Conservation (phyloP, 2,797 vertebrate genomes). For the Notamacropus eugenii region DNA sequence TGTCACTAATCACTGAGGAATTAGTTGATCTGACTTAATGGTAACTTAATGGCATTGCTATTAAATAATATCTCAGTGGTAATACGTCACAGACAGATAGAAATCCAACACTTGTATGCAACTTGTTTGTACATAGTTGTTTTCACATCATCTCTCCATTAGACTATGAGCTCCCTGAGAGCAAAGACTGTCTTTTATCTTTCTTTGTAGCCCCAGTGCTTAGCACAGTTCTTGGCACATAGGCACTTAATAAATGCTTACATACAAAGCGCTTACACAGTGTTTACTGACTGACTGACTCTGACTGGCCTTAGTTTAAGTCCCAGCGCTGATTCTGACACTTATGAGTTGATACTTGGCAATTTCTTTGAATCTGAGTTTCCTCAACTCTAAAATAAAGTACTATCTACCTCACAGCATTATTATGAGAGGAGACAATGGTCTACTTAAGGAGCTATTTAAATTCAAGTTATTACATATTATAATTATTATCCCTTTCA, state of each 20-base stretch:
- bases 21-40: neutral
- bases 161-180: neutral
- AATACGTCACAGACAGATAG: neutral
- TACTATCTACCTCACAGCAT: neutral
- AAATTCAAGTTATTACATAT: neutral
- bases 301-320: no score
- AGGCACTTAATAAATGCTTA: neutral
- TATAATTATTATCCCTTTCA: neutral
- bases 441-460: neutral
- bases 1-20: neutral
- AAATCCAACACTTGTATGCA: neutral
- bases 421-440: neutral
- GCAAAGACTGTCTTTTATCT: neutral
- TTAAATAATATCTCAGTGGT: neutral
- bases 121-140: neutral
- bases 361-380: neutral
- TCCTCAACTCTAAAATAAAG: neutral
- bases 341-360: neutral
- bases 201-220: neutral
- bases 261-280: neutral
- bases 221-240: neutral
- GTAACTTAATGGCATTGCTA: neutral
- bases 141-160: neutral
- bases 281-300: neutral
- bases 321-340: neutral